These are phyloP conservation scores for Crambe crambe DNA, from an alignment of 37 sponge, comb jelly and placozoan genomes.

Conservation along the genomic window DNA sequence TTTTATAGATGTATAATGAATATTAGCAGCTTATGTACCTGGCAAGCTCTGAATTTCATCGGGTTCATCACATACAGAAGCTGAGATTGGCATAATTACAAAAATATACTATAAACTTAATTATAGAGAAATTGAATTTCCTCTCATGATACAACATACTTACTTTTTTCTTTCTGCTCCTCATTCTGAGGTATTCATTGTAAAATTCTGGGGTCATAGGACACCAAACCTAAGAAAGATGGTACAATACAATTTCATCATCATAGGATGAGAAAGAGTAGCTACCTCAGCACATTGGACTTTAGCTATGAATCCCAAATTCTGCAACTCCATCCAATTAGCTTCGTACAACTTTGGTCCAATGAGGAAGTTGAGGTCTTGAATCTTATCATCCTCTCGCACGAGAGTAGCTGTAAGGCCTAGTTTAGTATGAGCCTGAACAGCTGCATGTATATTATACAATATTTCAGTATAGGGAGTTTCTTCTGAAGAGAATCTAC, in stretches of 20 bases:
- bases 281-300: conserved; percentile 98
- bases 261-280: neutral
- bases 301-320: conserved; percentile 86
- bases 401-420: conserved; percentile 99
- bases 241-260: neutral
- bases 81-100: conserved; percentile 30
- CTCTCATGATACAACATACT: neutral
- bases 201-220: conserved; percentile 98
- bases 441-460: too few species aligned
- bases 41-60: conserved; percentile 94
- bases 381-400: conserved; percentile 96
- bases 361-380: conserved; percentile 98
- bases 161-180: conserved; percentile 87
- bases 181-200: conserved; percentile 89
- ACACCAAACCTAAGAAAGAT: conserved; percentile 87
- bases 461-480: too few species aligned
- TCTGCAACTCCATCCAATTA: conserved; percentile 99
- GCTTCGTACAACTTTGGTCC: conserved; percentile 98
- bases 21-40: conserved; percentile 30
- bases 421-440: conserved; percentile 95
- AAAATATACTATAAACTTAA: neutral
- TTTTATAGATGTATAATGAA: neutral
- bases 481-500: too few species aligned
- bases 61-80: conserved; percentile 99
- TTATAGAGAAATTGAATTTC: too few species aligned